Conservation (phyloP, 1,140 invertebrate species). For the Heterodera carotae region DNA sequence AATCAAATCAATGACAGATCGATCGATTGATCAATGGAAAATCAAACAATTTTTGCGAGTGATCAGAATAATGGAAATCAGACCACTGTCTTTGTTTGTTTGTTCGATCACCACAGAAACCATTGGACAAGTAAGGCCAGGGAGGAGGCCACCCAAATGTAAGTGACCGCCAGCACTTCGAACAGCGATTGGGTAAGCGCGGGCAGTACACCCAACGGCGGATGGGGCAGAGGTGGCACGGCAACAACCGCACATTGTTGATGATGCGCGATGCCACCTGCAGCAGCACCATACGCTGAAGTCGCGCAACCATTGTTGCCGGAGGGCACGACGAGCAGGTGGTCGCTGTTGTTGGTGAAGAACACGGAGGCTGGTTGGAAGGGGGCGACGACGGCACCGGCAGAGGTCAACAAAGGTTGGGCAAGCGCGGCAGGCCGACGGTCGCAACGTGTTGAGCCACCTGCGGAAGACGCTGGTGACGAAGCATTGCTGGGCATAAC, state of each 20-base stretch:
- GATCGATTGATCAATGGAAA: too few relatives aligned
- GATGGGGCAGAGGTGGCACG: background rate
- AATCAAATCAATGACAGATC: too few relatives aligned
- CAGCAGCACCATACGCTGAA: background rate
- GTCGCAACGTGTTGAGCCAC: too few relatives aligned
- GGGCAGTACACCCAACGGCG: background rate
- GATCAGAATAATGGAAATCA: too few relatives aligned
- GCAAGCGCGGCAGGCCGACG: too few relatives aligned
- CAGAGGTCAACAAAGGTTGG: too few relatives aligned
- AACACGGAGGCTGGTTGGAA: background rate
- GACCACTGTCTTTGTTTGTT: background rate
- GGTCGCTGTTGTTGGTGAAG: background rate
- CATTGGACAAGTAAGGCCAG: constrained; percentile 11
- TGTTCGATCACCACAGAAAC: background rate
- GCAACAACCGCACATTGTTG: background rate
- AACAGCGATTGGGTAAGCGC: constrained; percentile 9
- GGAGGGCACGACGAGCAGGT: background rate
- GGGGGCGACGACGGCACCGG: too few relatives aligned
- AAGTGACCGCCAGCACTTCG: background rate
- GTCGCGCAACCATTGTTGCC: too few relatives aligned
- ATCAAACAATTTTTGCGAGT: too few relatives aligned
- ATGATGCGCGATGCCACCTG: background rate
- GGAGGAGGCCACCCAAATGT: constrained; percentile 18
- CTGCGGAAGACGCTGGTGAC: too few relatives aligned
- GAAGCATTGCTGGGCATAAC: too few relatives aligned